phyloP scores from a whole-genome alignment of 2,888 invertebrate species.

The Buathra laborator region DNA sequence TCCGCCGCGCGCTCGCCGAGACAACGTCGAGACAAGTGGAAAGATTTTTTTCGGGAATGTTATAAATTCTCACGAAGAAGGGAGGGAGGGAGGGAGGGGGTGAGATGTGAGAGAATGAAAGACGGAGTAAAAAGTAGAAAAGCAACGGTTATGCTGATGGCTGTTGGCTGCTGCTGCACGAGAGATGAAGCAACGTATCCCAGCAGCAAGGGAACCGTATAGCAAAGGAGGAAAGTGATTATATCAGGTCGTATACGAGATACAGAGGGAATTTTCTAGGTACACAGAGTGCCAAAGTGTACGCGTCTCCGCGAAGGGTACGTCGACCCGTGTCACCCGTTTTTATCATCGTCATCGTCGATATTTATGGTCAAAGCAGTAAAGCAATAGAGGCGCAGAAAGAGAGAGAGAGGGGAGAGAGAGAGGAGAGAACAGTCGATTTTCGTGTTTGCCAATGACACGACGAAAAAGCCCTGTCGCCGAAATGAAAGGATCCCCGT shows the following conservation, averaged over 20 bases:
- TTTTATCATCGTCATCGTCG: constrained; percentile 78
- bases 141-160: constrained; percentile 3
- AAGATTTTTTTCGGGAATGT: constrained; percentile 40
- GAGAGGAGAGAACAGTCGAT: not conserved
- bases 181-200: constrained; percentile 40
- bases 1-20: constrained; percentile 6
- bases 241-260: constrained; percentile 8
- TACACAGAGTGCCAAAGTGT: constrained; percentile 39
- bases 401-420: not conserved
- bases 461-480: constrained; percentile 21
- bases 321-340: constrained; percentile 74
- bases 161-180: not conserved
- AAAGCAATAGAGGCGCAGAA: not conserved
- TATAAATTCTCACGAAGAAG: constrained; percentile 34
- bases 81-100: not conserved
- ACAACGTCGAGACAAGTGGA: constrained; percentile 60
- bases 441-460: constrained; percentile 7
- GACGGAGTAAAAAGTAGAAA: constrained; percentile 11
- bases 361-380: constrained; percentile 75
- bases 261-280: not conserved
- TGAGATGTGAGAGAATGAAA: constrained; percentile 10
- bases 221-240: constrained; percentile 10
- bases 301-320: constrained; percentile 54
- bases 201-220: not conserved
- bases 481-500: constrained; percentile 44